A percentile compares a stretch with the other conserved stretches of the same genome.
Conservation (phyloP, 2,797 vertebrate species). For the Coracias cyanogaster region DNA sequence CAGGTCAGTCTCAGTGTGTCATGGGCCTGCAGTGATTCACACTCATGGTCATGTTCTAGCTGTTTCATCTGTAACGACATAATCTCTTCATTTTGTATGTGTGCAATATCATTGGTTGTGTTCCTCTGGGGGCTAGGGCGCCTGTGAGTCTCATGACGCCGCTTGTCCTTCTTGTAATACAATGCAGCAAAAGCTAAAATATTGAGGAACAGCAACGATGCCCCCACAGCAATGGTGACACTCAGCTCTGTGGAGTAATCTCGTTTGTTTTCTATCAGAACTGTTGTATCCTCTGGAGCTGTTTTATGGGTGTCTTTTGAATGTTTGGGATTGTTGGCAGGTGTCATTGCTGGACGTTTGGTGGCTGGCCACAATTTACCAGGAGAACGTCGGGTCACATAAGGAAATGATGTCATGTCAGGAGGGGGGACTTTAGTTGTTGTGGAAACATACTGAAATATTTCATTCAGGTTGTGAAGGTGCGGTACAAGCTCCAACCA, state of each 20-base stretch:
- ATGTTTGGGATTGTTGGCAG: constrained; percentile 90
- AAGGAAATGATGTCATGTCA: constrained; percentile 94
- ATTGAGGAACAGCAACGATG: constrained; percentile 93
- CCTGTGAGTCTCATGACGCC: constrained; percentile 91
- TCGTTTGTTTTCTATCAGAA: constrained; percentile 92
- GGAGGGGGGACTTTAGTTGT: constrained; percentile 95
- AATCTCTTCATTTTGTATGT: constrained; percentile 92
- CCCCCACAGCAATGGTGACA: constrained; percentile 93
- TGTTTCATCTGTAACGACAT: constrained; percentile 97
- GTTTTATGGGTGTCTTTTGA: constrained; percentile 88
- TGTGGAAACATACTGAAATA: constrained; percentile 95
- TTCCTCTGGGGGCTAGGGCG: constrained; percentile 89
- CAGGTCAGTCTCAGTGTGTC: constrained; percentile 90
- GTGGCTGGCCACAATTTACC: constrained; percentile 95
- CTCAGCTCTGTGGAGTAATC: constrained; percentile 95
- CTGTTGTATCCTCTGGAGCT: constrained; percentile 85
- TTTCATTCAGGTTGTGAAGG: constrained; percentile 95
- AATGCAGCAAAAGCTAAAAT: constrained; percentile 94
- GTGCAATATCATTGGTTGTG: constrained; percentile 88
- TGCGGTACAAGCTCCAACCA: constrained; percentile 96
- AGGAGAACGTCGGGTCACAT: constrained; percentile 88
- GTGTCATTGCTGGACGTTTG: constrained; percentile 91
- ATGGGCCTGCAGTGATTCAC: constrained; percentile 88
- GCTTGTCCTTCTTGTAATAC: constrained; percentile 97
- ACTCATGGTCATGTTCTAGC: constrained; percentile 91